phyloP scores from a whole-genome alignment of 92 coral and sea anemone species.

The Parazoanthus darwini region DNA sequence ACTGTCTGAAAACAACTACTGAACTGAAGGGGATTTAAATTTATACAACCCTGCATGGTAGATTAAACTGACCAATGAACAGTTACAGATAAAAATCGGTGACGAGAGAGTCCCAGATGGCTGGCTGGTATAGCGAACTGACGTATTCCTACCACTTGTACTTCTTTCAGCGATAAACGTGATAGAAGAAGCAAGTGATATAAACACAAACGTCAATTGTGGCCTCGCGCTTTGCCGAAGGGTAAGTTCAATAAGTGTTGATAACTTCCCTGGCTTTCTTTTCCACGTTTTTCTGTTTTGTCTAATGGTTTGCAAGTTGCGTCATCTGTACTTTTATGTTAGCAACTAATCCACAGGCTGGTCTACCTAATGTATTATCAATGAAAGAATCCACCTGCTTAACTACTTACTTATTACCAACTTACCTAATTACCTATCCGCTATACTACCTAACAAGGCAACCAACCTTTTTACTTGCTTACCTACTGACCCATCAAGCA shows the following conservation, averaged over 20 bases:
- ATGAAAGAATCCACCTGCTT: too few relatives aligned
- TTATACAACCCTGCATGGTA: too few relatives aligned
- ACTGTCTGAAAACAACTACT: not conserved
- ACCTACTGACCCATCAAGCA: not conserved
- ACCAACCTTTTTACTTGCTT: not conserved
- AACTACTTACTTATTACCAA: too few relatives aligned
- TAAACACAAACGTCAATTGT: conserved; percentile 65
- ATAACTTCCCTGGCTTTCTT: not conserved
- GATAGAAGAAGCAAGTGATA: conserved; percentile 89
- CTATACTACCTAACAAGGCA: too few relatives aligned
- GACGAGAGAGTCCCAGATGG: not conserved
- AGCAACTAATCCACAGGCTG: too few relatives aligned
- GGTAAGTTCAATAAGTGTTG: not conserved
- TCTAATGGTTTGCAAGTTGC: not conserved
- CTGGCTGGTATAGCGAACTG: not conserved
- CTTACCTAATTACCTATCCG: too few relatives aligned
- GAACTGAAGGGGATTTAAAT: not conserved
- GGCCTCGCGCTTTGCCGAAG: not conserved
- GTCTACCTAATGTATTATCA: too few relatives aligned
- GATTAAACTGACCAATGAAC: too few relatives aligned
- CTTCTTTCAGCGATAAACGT: conserved; percentile 90
- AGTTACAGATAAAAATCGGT: not conserved
- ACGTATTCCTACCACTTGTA: conserved; percentile 98
- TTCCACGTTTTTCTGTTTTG: not conserved
- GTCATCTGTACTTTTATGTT: not conserved